Conservation (phyloP, 2,888 invertebrate species). For the Phrixothrix hirtus region DNA sequence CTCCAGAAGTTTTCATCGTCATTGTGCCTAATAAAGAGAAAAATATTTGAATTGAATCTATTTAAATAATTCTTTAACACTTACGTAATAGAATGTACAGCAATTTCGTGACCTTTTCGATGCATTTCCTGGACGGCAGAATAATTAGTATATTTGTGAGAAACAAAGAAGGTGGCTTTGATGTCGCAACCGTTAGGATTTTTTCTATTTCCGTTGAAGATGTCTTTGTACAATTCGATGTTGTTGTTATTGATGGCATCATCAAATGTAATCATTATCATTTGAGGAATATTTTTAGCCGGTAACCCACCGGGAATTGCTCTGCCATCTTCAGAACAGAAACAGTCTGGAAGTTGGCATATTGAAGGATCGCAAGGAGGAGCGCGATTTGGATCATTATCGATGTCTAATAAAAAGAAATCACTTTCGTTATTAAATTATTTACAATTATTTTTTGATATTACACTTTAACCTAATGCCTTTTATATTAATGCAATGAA, state of each 20-base stretch:
- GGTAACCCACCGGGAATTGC: conserved; percentile 83
- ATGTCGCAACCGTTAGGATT: conserved; percentile 94
- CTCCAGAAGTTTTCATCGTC: conserved; percentile 93
- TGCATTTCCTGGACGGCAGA: conserved; percentile 91
- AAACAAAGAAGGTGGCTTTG: conserved; percentile 89
- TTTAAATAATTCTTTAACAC: too few relatives aligned
- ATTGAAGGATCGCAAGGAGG: conserved; percentile 86
- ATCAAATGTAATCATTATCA: conserved; percentile 93
- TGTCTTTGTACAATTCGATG: conserved; percentile 90
- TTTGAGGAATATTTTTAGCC: conserved; percentile 85
- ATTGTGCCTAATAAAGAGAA: conserved; percentile 69
- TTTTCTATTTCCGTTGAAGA: conserved; percentile 85
- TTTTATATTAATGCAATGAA: neutral
- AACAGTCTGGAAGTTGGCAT: conserved; percentile 88
- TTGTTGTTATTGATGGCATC: conserved; percentile 95
- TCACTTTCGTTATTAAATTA: too few relatives aligned
- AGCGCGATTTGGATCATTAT: conserved; percentile 91
- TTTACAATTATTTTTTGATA: too few relatives aligned
- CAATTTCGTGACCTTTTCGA: conserved; percentile 90
- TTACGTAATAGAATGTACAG: conserved; percentile 92
- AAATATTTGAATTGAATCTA: conserved; percentile 5
- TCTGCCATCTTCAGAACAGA: conserved; percentile 92
- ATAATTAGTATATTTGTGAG: conserved; percentile 92
- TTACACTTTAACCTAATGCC: too few relatives aligned
- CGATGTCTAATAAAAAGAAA: conserved; percentile 70